Base-by-base conservation (phyloP, 2,888 invertebrate genomes). In the Leptinotarsa juncta region DNA sequence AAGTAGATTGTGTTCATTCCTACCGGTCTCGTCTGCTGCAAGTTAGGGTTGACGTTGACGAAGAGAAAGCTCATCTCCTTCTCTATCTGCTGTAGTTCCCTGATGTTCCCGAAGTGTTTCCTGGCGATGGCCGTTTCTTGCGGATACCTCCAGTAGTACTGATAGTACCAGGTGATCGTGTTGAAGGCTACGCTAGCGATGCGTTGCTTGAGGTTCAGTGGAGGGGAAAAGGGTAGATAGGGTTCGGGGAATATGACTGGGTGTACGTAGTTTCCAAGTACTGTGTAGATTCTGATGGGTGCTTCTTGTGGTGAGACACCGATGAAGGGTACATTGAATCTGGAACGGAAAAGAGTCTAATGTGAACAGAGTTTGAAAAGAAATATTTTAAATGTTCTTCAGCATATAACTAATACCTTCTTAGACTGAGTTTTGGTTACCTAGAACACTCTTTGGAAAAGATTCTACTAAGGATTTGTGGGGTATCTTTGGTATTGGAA, bases 191-290 rank as follows among this genome's bases (percentile, higher is more conserved):
- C 32, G 50, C 70, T 75, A 3, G 65, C 18, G n/a, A 83, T 20
- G 23, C 84, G 76, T 71, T 87, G 84, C 23, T 88, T 88, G 57
- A 87, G 82, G 23, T 84, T 88, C 71, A 90, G 80, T 32, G 76
- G 72, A 14, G 79, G 77, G 4, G 66, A 14, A 16, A 71, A 70
- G 7, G 81, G 76, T 4, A 81, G 70, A 14, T 82, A 77, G 4
- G 81, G 66, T 67, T 84, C 83, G 12, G 86, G 85, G 51, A 83
- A 82, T 51, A 85, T 74, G 3, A 86, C 71, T 0, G 85, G 85
- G 77, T 85, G 83, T 3, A 79, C 75, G 10, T 83, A 83, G 76
- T 84, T 85, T 10, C 85, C 85, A 7, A 85, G 74, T 0, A 80
- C 57, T 32, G 80, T 78, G 72, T 84, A 82, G 0, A 78, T 77